phyloP scores from a whole-genome alignment of 2,113 vertebrate species.

The Coreoperca whiteheadi region DNA sequence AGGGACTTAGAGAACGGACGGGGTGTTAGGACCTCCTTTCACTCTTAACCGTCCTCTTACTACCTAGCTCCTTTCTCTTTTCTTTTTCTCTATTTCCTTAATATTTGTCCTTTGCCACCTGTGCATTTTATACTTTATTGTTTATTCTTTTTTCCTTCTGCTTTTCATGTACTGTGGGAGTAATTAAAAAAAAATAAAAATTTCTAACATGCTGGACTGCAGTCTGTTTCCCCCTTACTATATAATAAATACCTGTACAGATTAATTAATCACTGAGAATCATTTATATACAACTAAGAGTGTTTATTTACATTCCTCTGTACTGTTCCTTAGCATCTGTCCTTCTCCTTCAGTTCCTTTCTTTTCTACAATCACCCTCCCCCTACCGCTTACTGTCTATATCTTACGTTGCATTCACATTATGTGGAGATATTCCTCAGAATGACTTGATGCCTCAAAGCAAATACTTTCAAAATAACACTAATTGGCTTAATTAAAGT shows the following conservation, averaged over 20 bases:
- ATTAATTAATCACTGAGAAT: constrained; percentile 20
- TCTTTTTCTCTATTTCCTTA: background rate
- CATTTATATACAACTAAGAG: background rate
- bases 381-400: background rate
- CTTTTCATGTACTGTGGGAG: background rate
- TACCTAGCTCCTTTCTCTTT: background rate
- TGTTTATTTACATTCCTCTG: constrained; percentile 33
- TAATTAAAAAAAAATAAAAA: too few relatives aligned
- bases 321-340: constrained; percentile 35
- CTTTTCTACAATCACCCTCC: background rate
- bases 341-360: background rate
- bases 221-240: background rate
- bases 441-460: constrained; percentile 13
- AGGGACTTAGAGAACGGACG: background rate
- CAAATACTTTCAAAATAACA: constrained; percentile 7
- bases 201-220: background rate
- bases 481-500: background rate
- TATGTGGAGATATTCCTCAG: background rate
- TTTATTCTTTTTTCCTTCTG: background rate
- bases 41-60: background rate
- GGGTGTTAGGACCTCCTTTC: background rate
- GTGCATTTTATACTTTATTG: background rate
- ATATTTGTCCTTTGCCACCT: background rate
- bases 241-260: background rate
- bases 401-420: background rate